Evolutionary conservation across 2,888 invertebrate species (phyloP).

Genomic region (Cheiracanthium punctorium): DNA sequence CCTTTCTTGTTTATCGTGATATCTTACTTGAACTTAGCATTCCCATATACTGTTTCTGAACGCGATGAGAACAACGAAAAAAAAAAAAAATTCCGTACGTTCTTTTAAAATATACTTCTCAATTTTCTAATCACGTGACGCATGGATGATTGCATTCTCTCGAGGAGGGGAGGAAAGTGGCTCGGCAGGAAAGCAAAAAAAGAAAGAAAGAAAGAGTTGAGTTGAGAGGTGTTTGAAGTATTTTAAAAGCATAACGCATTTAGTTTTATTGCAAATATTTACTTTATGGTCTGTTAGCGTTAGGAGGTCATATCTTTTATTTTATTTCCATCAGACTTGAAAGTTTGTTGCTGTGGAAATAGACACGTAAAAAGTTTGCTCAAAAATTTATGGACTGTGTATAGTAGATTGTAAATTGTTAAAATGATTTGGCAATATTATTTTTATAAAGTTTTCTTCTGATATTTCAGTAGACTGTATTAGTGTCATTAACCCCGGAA

Average conservation of each 20-base stretch:
- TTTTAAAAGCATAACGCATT: slow-evolving; percentile 26
- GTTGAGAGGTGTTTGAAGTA: slow-evolving; percentile 8
- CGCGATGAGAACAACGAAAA: no score
- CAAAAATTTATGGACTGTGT: background rate
- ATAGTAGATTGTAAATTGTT: background rate
- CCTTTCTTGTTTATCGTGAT: no score
- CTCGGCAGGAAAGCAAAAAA: background rate
- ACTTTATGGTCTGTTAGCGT: slow-evolving; percentile 17
- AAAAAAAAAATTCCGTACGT: no score
- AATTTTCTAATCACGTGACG: slow-evolving; percentile 32
- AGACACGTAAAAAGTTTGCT: background rate
- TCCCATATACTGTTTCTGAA: no score
- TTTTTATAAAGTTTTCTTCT: background rate
- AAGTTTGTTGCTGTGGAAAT: background rate
- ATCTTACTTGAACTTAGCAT: no score
- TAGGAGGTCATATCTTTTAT: background rate
- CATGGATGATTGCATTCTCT: slow-evolving; percentile 19
- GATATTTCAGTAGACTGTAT: background rate
- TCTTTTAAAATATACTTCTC: slow-evolving; percentile 7
- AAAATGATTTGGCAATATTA: background rate
- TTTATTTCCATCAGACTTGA: background rate
- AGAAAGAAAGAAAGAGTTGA: background rate
- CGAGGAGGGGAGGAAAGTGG: background rate
- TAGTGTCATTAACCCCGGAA: slow-evolving; percentile 55
- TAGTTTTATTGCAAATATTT: slow-evolving; percentile 38